phyloP scores from a whole-genome alignment of 2,888 invertebrate species.

The Octodonta nipae region DNA sequence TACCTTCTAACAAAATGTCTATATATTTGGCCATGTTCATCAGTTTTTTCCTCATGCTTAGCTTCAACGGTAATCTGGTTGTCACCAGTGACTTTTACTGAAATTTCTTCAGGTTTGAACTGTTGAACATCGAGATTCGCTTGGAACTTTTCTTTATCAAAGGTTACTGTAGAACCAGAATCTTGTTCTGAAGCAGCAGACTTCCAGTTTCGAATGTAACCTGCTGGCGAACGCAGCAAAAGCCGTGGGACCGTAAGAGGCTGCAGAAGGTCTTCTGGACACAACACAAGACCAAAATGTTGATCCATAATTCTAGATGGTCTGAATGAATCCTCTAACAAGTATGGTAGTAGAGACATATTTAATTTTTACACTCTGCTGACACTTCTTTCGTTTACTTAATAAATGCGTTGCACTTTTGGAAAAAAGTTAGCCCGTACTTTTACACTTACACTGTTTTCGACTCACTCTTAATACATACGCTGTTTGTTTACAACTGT shows the following conservation, averaged over 20 bases:
- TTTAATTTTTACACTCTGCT: no score
- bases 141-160: slow-evolving; percentile 53
- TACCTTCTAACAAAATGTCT: slow-evolving; percentile 66
- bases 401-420: no score
- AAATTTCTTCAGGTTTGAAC: slow-evolving; percentile 62
- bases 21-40: slow-evolving; percentile 59
- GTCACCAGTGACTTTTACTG: slow-evolving; percentile 54
- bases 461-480: no score
- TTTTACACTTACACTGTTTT: no score
- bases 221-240: slow-evolving; percentile 10
- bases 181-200: slow-evolving; percentile 9
- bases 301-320: slow-evolving; percentile 12
- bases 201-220: slow-evolving; percentile 15
- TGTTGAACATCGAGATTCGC: slow-evolving; percentile 64
- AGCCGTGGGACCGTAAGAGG: slow-evolving; percentile 8
- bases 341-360: slow-evolving; percentile 8
- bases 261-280: slow-evolving; percentile 11
- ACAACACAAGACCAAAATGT: slow-evolving; percentile 9
- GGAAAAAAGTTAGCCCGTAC: no score
- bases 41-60: slow-evolving; percentile 62
- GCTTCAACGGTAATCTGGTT: slow-evolving; percentile 59
- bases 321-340: slow-evolving; percentile 8
- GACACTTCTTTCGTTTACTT: no score
- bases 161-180: slow-evolving; percentile 16
- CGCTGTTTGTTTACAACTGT: no score